phyloP scores from a whole-genome alignment of 2,797 vertebrate species.

The Eurystomus glaucurus region DNA sequence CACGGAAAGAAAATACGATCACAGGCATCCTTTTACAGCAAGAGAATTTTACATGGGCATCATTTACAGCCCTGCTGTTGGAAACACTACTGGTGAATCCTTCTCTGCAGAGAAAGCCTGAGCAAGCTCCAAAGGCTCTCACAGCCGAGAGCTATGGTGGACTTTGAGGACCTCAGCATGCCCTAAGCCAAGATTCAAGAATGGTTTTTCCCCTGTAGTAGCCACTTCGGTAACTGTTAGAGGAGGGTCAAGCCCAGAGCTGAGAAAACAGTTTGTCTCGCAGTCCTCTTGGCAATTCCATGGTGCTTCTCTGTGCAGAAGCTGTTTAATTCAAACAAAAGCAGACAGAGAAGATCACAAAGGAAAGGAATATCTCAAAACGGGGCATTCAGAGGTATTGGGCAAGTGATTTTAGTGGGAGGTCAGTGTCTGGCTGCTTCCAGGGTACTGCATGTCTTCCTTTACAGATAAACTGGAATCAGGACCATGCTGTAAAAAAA shows the following conservation, averaged over 20 bases:
- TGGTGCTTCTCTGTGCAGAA: background rate
- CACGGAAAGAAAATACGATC: slow-evolving; percentile 51
- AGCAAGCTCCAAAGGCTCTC: background rate
- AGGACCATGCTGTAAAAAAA: background rate
- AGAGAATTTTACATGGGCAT: slow-evolving; percentile 53
- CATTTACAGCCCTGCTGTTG: background rate
- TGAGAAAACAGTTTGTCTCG: background rate
- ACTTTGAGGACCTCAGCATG: background rate
- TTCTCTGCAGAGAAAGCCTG: too few species aligned
- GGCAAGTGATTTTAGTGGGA: background rate
- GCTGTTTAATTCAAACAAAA: background rate
- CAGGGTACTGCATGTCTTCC: background rate
- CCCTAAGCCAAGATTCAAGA: background rate
- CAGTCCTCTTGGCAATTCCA: background rate
- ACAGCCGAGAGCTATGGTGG: background rate
- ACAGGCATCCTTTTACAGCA: slow-evolving; percentile 51
- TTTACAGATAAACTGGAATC: background rate
- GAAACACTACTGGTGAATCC: background rate
- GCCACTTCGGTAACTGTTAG: background rate
- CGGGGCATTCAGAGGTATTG: background rate
- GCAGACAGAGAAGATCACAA: background rate
- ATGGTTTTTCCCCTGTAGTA: background rate
- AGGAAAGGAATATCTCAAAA: background rate
- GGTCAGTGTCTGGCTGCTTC: background rate
- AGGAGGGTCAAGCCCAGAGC: background rate